A percentile compares a stretch with the other conserved stretches of the same genome.
Evolutionary conservation across 2,113 vertebrate species (phyloP).

Genomic region (Brachionichthys hirsutus): DNA sequence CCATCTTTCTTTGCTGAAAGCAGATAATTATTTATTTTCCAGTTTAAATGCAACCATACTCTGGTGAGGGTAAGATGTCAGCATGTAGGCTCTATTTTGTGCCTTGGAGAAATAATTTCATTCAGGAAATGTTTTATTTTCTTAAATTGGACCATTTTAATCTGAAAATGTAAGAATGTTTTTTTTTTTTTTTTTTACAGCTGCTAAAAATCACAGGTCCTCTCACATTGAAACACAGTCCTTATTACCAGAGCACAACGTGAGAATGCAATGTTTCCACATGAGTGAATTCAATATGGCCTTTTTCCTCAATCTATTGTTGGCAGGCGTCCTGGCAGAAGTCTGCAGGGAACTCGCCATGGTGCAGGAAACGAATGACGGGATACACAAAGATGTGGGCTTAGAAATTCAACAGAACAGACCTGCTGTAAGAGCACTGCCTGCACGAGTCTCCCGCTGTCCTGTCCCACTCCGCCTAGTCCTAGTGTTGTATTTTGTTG

Average conservation of each 20-base stretch:
- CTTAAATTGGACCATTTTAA: too few species aligned
- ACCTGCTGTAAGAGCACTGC: constrained; percentile 59
- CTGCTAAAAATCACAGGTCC: background rate
- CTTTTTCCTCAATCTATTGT: constrained; percentile 16
- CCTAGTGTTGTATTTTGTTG: too few species aligned
- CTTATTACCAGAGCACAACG: background rate
- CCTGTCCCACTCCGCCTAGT: too few species aligned
- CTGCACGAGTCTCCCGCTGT: constrained; percentile 24
- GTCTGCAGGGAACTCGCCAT: constrained; percentile 48
- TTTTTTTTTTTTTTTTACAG: too few species aligned
- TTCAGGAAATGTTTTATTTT: too few species aligned
- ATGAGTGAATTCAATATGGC: background rate
- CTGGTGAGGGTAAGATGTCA: too few species aligned
- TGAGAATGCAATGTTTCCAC: constrained; percentile 9
- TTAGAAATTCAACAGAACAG: constrained; percentile 41
- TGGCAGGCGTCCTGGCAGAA: constrained; percentile 28
- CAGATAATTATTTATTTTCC: too few species aligned
- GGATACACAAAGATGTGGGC: constrained; percentile 40
- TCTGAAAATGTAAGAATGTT: too few species aligned
- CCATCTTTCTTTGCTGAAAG: too few species aligned
- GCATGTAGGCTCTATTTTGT: too few species aligned
- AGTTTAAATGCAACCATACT: too few species aligned
- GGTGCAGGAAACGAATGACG: constrained; percentile 43
- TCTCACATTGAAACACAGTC: constrained; percentile 10
- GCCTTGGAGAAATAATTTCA: too few species aligned